Evolutionary conservation across 1,140 invertebrate species (phyloP).

Genomic region (Laodelphax striatellus): DNA sequence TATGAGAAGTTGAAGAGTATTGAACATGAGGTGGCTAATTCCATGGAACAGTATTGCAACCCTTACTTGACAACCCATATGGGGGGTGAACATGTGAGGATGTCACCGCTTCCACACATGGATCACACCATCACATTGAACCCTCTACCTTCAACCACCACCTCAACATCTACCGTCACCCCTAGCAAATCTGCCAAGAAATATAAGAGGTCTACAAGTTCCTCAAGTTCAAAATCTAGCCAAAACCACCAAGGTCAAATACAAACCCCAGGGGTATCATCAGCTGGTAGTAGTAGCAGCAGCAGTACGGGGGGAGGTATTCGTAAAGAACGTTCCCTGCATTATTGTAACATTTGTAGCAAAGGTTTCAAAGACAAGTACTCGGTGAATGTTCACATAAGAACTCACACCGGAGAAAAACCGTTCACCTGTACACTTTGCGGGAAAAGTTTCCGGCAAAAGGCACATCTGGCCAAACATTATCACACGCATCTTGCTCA

Average conservation of each 20-base stretch:
- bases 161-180: conserved; percentile 2
- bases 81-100: neutral
- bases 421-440: conserved; percentile 80
- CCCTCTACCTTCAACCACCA: conserved; percentile 9
- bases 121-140: conserved; percentile 13
- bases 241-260: conserved; percentile 1
- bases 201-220: conserved; percentile 19
- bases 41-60: conserved; percentile 22
- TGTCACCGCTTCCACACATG: conserved; percentile 4
- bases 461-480: conserved; percentile 94
- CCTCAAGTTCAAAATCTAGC: conserved; percentile 1
- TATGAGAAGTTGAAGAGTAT: conserved; percentile 53
- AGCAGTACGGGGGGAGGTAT: conserved; percentile 17
- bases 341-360: conserved; percentile 83
- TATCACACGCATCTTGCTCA: conserved; percentile 88
- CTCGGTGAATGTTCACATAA: conserved; percentile 82
- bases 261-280: conserved; percentile 9
- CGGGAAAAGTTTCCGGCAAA: conserved; percentile 86
- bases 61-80: conserved; percentile 10
- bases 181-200: conserved; percentile 18
- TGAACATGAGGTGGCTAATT: conserved; percentile 29
- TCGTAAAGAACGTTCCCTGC: conserved; percentile 70
- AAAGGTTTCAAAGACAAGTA: conserved; percentile 92
- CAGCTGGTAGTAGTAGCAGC: neutral
- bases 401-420: conserved; percentile 84